These are phyloP conservation scores for Xiphorhynchus erythropygius DNA, from an alignment of 2,797 vertebrate species.

Conservation along the genomic window DNA sequence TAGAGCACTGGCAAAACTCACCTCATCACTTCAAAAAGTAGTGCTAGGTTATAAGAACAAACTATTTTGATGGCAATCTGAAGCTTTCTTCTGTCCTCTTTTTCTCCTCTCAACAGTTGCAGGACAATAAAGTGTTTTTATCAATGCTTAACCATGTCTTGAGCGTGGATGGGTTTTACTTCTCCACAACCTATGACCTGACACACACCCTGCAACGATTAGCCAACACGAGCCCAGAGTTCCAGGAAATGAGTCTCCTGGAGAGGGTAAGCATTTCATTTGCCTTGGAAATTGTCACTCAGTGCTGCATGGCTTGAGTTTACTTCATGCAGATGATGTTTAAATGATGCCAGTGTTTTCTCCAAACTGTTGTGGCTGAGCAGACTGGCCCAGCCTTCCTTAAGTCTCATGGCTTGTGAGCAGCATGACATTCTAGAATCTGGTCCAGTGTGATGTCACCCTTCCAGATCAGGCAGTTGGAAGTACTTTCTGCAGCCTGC, in stretches of 20 bases:
- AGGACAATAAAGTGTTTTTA: constrained; percentile 94
- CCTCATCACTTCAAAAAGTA: neutral
- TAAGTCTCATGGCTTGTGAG: neutral
- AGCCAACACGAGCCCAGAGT: constrained; percentile 95
- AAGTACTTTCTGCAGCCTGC: neutral
- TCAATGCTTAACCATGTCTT: constrained; percentile 91
- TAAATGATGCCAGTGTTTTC: neutral
- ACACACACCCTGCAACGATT: constrained; percentile 92
- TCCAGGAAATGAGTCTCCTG: constrained; percentile 95
- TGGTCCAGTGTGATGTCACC: neutral
- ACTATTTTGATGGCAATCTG: neutral
- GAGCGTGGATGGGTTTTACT: constrained; percentile 92
- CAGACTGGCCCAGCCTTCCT: neutral
- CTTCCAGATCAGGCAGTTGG: neutral
- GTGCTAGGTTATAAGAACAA: neutral
- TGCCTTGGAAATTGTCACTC: neutral
- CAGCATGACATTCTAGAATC: accelerated
- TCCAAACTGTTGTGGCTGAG: neutral
- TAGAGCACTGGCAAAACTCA: neutral
- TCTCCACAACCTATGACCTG: constrained; percentile 91
- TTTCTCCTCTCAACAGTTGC: constrained; percentile 80
- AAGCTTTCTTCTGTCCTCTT: neutral
- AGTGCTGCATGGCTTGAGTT: neutral
- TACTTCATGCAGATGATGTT: neutral
- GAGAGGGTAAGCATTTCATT: constrained; percentile 86